phyloP scores from a whole-genome alignment of 1,140 invertebrate genomes.

The Scylla paramamosain region DNA sequence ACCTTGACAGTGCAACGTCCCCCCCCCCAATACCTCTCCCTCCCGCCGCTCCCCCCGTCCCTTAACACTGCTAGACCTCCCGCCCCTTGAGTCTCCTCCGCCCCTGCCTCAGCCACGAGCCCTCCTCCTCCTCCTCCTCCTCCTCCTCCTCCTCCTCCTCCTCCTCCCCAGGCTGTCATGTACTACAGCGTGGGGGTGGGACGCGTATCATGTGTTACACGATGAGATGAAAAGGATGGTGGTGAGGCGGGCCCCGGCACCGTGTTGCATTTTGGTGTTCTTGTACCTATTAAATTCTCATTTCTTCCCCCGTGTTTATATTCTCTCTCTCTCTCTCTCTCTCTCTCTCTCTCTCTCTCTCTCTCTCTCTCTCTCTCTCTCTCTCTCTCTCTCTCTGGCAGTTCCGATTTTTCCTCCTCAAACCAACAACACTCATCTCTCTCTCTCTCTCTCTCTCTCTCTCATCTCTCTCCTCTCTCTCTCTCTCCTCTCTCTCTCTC shows the following conservation, averaged over 20 bases:
- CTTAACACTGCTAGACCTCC: too few species aligned
- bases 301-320: not conserved
- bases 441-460: not conserved
- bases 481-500: slow-evolving; percentile 12
- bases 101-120: not conserved
- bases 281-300: not conserved
- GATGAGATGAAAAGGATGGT: not conserved
- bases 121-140: not conserved
- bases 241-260: not conserved
- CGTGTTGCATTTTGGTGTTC: not conserved
- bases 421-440: not conserved
- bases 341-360: not conserved
- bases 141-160: not conserved
- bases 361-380: not conserved
- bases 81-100: not conserved
- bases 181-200: too few species aligned
- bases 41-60: too few species aligned
- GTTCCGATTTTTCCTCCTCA: not conserved
- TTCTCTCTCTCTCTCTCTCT: not conserved
- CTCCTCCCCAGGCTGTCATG: not conserved
- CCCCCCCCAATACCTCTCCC: not conserved
- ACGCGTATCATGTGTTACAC: too few species aligned
- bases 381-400: not conserved
- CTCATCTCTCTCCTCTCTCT: not conserved
- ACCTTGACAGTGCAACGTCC: not conserved